phyloP scores from a whole-genome alignment of 2,797 vertebrate genomes.

The Psittacula echo region DNA sequence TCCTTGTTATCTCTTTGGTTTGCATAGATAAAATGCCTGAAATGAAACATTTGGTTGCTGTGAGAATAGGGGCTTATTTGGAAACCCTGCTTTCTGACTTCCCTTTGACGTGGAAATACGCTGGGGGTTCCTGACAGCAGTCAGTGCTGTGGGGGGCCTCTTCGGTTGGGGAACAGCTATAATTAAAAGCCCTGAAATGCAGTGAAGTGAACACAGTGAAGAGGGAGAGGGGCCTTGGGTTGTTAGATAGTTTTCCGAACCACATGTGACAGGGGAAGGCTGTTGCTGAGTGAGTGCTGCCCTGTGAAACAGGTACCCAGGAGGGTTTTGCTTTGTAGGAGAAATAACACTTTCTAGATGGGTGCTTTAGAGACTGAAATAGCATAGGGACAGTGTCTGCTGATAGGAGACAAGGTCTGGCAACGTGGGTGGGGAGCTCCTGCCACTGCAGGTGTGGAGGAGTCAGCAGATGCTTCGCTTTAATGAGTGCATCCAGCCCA shows the following conservation, averaged over 20 bases:
- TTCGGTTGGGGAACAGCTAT: not conserved
- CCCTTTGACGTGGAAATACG: accelerated
- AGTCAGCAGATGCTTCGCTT: not conserved
- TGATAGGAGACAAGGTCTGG: not conserved
- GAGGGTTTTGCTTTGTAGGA: not conserved
- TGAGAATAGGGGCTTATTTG: not conserved
- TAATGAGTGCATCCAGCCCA: not conserved
- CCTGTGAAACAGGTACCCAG: not conserved
- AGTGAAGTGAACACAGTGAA: not conserved
- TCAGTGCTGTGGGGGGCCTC: not conserved
- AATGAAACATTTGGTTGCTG: slow-evolving; percentile 11
- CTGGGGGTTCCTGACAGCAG: not conserved
- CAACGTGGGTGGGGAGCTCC: not conserved
- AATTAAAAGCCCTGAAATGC: not conserved
- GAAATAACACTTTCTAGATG: not conserved
- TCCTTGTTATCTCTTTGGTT: slow-evolving; percentile 13
- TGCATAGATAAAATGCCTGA: slow-evolving; percentile 6
- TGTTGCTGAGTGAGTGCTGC: not conserved
- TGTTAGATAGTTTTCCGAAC: not conserved
- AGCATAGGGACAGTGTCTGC: not conserved
- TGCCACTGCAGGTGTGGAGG: not conserved
- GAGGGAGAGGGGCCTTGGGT: not conserved
- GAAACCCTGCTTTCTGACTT: not conserved
- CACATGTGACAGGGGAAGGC: not conserved
- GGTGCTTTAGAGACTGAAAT: not conserved